Evolutionary conservation across 2,797 vertebrate genomes (phyloP), one percentile per base, ranked within the genome.

Genomic region (Alectoris magna): DNA sequence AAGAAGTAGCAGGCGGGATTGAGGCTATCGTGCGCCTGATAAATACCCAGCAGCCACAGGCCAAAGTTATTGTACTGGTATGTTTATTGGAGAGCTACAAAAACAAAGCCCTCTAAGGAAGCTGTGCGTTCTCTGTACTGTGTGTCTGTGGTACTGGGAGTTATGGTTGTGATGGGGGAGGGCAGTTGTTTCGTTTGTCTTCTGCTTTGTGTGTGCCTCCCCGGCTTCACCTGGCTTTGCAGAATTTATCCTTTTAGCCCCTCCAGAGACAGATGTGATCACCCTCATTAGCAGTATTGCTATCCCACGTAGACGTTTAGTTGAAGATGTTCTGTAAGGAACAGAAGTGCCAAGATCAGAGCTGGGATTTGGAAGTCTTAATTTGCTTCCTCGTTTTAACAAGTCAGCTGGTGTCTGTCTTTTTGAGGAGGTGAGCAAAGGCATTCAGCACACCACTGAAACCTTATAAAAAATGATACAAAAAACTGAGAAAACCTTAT

Each of bases 41-140:
- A 87, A 98, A 98, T 86, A 96, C 98, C 48, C 97, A 96, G 87
- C 98, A 99, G 82, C 98, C 99, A 38, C 99, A 99, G 93, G 98
- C 99, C 84, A 99, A 99, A 97, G 96, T 99, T n/a, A 98, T 99
- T 11, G 98, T 99, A 7, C 94, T 99, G 98, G 99, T 99, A 97
- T 60, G 99, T 92, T 51, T 16, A 9, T 4, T 3, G 51, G 11
- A 9, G 64, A 4, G 10, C 60, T 5, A 23, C 1, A 46, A 21
- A 36, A 51, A 46, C 34, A 5, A 6, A 6, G 23, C 0, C 51
- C 27, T 9, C 23, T 1, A 43, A 8, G 62, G 34, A 21, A 18
- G 38, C 43, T 55, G 11, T 4, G 4, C 31, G 55, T 3, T 49
- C 64, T 56, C 81, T 46, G 51, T 8, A 7, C 68, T 19, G 2